Percentiles rank a stretch among this genome's conserved stretches.
Conservation (phyloP, 1,140 invertebrate genomes). For the Cydia strobilella region DNA sequence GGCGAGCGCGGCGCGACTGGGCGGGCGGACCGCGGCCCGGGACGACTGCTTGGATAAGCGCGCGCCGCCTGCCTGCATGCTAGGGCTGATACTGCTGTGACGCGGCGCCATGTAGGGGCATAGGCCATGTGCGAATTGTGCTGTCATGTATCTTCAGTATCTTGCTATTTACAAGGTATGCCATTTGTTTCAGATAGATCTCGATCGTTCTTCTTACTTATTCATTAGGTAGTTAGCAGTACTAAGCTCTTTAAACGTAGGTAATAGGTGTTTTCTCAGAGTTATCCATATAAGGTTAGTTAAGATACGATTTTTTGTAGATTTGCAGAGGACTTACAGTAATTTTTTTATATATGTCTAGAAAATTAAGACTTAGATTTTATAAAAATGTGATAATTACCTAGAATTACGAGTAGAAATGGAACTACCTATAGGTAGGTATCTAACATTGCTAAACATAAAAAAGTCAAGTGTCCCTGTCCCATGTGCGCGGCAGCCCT, state of each 20-base stretch:
- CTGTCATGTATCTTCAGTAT: not conserved
- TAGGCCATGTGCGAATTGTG: not conserved
- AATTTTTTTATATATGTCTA: too few relatives aligned
- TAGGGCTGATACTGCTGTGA: slow-evolving; percentile 6
- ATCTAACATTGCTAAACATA: not conserved
- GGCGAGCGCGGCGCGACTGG: slow-evolving; percentile 44
- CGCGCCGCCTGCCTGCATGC: slow-evolving; percentile 49
- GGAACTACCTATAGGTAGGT: too few relatives aligned
- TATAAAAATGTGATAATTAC: too few relatives aligned
- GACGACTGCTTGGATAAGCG: slow-evolving; percentile 47
- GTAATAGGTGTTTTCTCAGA: too few relatives aligned
- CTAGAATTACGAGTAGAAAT: too few relatives aligned
- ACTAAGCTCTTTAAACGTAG: too few relatives aligned
- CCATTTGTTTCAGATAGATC: not conserved
- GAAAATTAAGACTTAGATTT: too few relatives aligned
- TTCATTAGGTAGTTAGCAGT: too few relatives aligned
- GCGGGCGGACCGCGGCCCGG: slow-evolving; percentile 54
- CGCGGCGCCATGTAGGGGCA: not conserved
- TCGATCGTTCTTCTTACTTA: not conserved
- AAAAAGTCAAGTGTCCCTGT: not conserved
- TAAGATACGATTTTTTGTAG: too few relatives aligned
- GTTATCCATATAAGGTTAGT: too few relatives aligned
- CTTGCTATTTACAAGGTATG: not conserved
- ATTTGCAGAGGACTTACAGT: too few relatives aligned
- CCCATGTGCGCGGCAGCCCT: not conserved